phyloP scores from a whole-genome alignment of 2,113 vertebrate species.

The Lophochroa leadbeateri region DNA sequence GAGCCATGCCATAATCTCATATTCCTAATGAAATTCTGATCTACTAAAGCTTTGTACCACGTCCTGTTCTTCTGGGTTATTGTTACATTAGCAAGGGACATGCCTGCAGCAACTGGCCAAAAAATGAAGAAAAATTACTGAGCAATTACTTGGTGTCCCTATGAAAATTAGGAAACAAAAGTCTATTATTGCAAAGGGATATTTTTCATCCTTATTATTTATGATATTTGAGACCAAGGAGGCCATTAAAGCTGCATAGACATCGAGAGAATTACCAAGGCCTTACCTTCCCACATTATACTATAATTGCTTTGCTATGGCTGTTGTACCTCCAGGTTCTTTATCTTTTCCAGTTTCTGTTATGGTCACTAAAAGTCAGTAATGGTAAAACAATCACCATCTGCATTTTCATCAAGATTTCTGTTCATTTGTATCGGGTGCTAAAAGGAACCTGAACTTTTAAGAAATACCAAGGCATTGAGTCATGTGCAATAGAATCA shows the following conservation, averaged over 20 bases:
- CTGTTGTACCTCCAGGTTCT: not conserved
- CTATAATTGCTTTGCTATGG: not conserved
- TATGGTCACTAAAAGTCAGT: not conserved
- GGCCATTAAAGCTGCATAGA: not conserved
- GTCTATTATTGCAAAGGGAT: not conserved
- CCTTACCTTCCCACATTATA: not conserved
- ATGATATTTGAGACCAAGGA: constrained; percentile 23
- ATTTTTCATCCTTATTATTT: constrained; percentile 23
- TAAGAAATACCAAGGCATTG: not conserved
- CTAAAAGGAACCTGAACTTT: not conserved
- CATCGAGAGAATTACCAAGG: not conserved
- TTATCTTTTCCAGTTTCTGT: not conserved
- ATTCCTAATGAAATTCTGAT: not conserved
- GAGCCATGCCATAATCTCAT: not conserved
- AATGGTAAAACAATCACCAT: not conserved
- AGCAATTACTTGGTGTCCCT: not conserved
- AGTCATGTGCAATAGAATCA: not conserved
- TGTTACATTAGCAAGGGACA: not conserved
- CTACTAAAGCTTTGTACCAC: not conserved
- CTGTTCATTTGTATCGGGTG: not conserved
- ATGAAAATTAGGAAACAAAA: not conserved
- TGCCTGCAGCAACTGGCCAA: not conserved
- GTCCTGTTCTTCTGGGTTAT: not conserved
- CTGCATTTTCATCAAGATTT: not conserved
- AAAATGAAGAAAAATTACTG: not conserved